A percentile compares a stretch with the other conserved stretches of the same genome.
These are phyloP conservation scores for Phainopepla nitens DNA, from an alignment of 2,113 vertebrate genomes.

Conservation along the genomic window DNA sequence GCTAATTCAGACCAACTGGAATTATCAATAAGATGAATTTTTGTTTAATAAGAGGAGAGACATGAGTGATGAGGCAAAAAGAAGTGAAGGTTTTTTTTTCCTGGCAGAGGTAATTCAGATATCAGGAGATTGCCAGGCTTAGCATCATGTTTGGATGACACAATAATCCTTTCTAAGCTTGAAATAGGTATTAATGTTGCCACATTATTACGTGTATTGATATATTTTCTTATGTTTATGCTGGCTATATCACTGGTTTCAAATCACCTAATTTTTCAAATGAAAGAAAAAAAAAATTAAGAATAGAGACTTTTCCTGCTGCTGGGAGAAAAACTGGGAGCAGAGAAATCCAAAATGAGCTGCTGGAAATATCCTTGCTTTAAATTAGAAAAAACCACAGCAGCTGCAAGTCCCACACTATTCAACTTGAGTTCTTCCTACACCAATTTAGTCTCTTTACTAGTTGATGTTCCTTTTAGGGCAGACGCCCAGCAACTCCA, in stretches of 20 bases:
- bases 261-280: not conserved
- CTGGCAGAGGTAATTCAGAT: not conserved
- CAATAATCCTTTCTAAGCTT: not conserved
- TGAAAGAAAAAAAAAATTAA: not conserved
- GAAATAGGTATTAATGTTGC: not conserved
- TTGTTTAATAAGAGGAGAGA: not conserved
- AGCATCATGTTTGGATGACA: not conserved
- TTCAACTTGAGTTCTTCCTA: not conserved
- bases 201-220: not conserved
- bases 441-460: not conserved
- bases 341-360: not conserved
- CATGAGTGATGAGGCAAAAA: not conserved
- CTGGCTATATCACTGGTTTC: not conserved
- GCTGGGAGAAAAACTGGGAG: not conserved
- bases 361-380: not conserved
- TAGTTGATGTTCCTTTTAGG: not conserved
- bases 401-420: not conserved
- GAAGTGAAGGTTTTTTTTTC: not conserved
- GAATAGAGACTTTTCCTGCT: not conserved
- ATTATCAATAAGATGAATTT: not conserved
- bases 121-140: not conserved
- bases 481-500: not conserved
- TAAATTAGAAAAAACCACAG: not conserved
- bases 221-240: not conserved
- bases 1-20: not conserved